A percentile compares a stretch with the other conserved stretches of the same genome.
phyloP scores from a whole-genome alignment of 1,140 invertebrate genomes.

The Seison nebaliae region DNA sequence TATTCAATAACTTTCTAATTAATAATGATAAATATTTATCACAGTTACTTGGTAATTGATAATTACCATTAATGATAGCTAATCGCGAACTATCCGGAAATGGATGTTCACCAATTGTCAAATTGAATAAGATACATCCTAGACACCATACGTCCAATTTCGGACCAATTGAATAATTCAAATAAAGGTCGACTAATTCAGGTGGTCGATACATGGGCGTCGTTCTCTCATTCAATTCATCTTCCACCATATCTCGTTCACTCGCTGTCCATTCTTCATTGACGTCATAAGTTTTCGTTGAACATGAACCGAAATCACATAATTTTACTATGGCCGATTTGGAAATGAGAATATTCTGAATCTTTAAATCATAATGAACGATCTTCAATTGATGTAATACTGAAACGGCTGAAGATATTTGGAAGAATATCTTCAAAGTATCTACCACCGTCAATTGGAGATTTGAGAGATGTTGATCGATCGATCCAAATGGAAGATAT shows the following conservation, averaged over 20 bases:
- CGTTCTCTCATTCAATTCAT: conserved; percentile 43
- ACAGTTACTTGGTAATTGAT: conserved; percentile 51
- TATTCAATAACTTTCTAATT: too few relatives aligned
- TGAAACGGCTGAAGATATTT: too few relatives aligned
- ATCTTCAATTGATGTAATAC: conserved; percentile 1
- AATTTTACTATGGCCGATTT: conserved; percentile 58
- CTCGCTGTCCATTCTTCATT: conserved; percentile 66
- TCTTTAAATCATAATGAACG: conserved; percentile 20
- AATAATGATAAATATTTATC: too few relatives aligned
- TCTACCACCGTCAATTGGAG: too few relatives aligned
- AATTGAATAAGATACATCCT: conserved; percentile 67
- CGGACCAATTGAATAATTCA: conserved; percentile 56
- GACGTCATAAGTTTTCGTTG: conserved; percentile 49
- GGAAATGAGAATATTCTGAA: conserved; percentile 48
- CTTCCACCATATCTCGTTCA: conserved; percentile 65
- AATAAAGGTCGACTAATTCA: conserved; percentile 91
- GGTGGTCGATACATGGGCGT: conserved; percentile 49
- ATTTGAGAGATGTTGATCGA: too few relatives aligned
- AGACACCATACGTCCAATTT: conserved; percentile 80
- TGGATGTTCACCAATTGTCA: conserved; percentile 77
- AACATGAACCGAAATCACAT: conserved; percentile 93
- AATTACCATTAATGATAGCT: conserved; percentile 78
- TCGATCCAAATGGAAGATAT: too few relatives aligned
- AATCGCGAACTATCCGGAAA: conserved; percentile 87
- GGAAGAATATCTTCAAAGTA: too few relatives aligned